Conservation (phyloP, 2,888 invertebrate species). For the Caenorhabditis auriculariae region DNA sequence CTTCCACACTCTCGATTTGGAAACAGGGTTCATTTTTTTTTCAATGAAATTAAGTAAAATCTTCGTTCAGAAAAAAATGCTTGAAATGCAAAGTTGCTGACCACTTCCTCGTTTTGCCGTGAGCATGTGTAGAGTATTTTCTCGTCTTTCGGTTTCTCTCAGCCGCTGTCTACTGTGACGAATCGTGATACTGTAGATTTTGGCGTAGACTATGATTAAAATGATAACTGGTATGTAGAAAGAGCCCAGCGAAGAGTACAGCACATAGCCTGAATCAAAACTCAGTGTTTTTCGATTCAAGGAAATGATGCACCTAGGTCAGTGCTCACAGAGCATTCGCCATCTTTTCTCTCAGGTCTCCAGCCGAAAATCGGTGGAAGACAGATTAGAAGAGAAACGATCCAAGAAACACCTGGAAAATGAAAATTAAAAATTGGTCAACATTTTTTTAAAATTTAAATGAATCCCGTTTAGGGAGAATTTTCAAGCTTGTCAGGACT, state of each 20-base stretch:
- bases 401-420: constrained; percentile 58
- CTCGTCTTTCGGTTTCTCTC: constrained; percentile 59
- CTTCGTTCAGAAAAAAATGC: not conserved
- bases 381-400: constrained; percentile 59
- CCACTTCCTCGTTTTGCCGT: constrained; percentile 14
- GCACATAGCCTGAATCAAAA: constrained; percentile 78
- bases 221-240: constrained; percentile 95
- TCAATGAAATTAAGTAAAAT: not conserved
- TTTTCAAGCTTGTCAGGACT: too few relatives aligned
- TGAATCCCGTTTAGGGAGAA: too few relatives aligned
- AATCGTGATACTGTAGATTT: constrained; percentile 61
- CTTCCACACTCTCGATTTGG: not conserved
- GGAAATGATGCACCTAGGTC: constrained; percentile 41
- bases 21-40: not conserved
- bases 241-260: constrained; percentile 95
- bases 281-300: not conserved
- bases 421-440: not conserved
- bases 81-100: not conserved
- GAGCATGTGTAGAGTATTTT: constrained; percentile 51
- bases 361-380: constrained; percentile 63
- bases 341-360: constrained; percentile 45
- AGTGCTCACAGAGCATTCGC: constrained; percentile 44
- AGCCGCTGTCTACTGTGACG: constrained; percentile 57
- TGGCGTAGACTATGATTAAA: constrained; percentile 60
- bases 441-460: constrained; percentile 2